Evolutionary conservation across 2,797 vertebrate genomes (phyloP).

Genomic region (Catamblyrhynchus diadema): DNA sequence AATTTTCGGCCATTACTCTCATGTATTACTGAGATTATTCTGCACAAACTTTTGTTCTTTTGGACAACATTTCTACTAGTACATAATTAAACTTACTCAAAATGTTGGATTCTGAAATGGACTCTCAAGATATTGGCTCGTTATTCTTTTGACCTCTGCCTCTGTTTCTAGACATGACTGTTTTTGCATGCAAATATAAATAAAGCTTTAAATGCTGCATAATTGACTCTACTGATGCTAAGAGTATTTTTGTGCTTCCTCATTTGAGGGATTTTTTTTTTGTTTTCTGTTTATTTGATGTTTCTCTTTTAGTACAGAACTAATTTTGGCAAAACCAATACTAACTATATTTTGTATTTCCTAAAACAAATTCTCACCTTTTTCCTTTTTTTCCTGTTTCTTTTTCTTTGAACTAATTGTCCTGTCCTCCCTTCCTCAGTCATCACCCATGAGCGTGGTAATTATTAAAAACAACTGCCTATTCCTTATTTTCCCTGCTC

Average conservation of each 20-base stretch:
- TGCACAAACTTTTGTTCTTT: background rate
- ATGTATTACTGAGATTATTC: background rate
- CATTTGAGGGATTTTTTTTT: background rate
- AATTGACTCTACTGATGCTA: background rate
- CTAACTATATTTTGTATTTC: conserved; percentile 74
- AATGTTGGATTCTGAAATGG: background rate
- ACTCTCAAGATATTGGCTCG: background rate
- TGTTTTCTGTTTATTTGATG: background rate
- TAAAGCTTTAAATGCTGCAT: background rate
- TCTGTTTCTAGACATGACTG: background rate
- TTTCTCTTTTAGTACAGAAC: conserved; percentile 39
- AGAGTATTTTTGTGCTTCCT: conserved; percentile 19
- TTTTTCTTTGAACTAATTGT: conserved; percentile 83
- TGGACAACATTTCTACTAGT: background rate
- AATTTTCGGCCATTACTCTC: background rate
- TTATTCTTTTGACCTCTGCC: background rate
- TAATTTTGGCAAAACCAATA: conserved; percentile 34
- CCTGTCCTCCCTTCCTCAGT: conserved; percentile 88
- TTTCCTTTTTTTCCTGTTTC: conserved; percentile 53
- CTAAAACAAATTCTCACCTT: conserved; percentile 71
- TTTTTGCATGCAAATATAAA: background rate
- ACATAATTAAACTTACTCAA: background rate
- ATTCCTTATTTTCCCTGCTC: conserved; percentile 78
- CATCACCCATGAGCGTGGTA: conserved; percentile 96
- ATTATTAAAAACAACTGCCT: conserved; percentile 82